Conservation (phyloP, 1,140 invertebrate species). For the Notospermus geniculatus region DNA sequence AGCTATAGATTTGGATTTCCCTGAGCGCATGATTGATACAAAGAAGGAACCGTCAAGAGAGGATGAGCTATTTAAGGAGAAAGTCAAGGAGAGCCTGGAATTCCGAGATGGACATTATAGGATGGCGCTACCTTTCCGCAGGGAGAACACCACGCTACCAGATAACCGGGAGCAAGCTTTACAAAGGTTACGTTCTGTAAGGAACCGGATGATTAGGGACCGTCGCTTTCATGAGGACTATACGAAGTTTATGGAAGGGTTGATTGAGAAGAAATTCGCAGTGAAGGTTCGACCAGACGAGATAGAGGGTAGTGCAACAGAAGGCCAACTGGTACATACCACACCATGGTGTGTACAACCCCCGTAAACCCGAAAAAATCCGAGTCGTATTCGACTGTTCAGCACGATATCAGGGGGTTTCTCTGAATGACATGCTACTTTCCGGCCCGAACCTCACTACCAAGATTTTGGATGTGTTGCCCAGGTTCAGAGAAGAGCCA, state of each 20-base stretch:
- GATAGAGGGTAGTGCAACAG: too few relatives aligned
- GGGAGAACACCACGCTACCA: slow-evolving; percentile 4
- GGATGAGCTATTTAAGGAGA: slow-evolving; percentile 16
- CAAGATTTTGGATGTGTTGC: slow-evolving; percentile 25
- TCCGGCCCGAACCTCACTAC: slow-evolving; percentile 49
- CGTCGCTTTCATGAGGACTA: slow-evolving; percentile 12
- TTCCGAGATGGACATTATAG: slow-evolving; percentile 12
- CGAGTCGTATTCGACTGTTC: slow-evolving; percentile 29
- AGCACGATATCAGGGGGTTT: slow-evolving; percentile 24
- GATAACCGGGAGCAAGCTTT: slow-evolving; percentile 14
- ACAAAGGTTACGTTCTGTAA: slow-evolving; percentile 11
- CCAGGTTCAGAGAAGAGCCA: slow-evolving; percentile 24
- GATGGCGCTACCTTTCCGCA: slow-evolving; percentile 14
- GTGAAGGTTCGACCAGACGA: too few relatives aligned
- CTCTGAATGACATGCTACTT: slow-evolving; percentile 32
- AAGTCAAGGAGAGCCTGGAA: slow-evolving; percentile 13
- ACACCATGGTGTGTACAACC: slow-evolving; percentile 25
- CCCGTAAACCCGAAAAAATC: slow-evolving; percentile 24
- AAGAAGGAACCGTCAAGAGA: slow-evolving; percentile 17
- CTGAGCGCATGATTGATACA: slow-evolving; percentile 16
- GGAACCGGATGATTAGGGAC: slow-evolving; percentile 12
- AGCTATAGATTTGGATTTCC: slow-evolving; percentile 22
- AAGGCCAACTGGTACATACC: slow-evolving; percentile 24
- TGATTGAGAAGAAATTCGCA: too few relatives aligned
- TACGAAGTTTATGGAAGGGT: too few relatives aligned